These are phyloP conservation scores for Thera obeliscata DNA, from an alignment of 2,888 invertebrate species.

Conservation along the genomic window DNA sequence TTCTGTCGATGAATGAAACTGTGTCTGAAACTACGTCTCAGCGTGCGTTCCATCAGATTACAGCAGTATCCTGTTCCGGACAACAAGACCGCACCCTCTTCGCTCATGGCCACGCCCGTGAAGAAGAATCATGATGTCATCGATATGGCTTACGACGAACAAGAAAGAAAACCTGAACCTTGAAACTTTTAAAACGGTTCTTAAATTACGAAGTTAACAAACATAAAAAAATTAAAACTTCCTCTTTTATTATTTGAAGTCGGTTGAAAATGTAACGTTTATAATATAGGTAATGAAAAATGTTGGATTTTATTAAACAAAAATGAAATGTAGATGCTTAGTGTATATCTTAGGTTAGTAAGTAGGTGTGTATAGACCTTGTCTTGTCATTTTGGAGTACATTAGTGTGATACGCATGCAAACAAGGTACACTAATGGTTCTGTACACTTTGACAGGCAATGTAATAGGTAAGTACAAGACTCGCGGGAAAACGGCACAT, in stretches of 20 bases:
- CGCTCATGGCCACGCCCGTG: constrained; percentile 61
- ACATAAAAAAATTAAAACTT: no score
- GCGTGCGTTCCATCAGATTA: constrained; percentile 79
- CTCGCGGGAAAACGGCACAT: constrained; percentile 21
- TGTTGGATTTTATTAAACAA: no score
- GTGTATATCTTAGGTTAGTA: no score
- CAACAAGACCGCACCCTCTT: constrained; percentile 89
- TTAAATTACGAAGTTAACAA: no score
- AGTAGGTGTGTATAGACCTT: background rate
- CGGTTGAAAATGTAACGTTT: no score
- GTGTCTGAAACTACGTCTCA: background rate
- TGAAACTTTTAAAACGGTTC: background rate
- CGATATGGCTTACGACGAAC: constrained; percentile 61
- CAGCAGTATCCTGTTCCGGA: constrained; percentile 95
- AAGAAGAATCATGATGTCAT: constrained; percentile 56
- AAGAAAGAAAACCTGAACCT: constrained; percentile 28
- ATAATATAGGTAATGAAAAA: no score
- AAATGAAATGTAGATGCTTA: no score
- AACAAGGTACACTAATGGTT: constrained; percentile 30
- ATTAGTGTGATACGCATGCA: background rate
- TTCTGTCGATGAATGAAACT: constrained; percentile 2
- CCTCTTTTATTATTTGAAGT: no score
- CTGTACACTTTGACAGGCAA: constrained; percentile 34
- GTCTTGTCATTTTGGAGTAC: background rate
- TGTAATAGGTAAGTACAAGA: constrained; percentile 72